phyloP scores from a whole-genome alignment of 1,140 invertebrate genomes.

The Trachymyrmex septentrionalis region DNA sequence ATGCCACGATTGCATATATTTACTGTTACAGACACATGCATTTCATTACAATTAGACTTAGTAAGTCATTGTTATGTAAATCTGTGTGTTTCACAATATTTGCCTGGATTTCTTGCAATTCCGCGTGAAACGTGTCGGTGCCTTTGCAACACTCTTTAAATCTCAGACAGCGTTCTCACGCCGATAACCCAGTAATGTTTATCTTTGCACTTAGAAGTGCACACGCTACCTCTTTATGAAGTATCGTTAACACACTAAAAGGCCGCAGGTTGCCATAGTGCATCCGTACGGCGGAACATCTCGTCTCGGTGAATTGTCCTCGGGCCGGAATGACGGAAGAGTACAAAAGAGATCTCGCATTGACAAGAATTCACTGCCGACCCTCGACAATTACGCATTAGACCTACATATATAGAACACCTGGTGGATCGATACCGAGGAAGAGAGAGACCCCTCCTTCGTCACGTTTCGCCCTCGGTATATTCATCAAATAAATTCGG shows the following conservation, averaged over 20 bases:
- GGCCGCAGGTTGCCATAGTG: slow-evolving; percentile 16
- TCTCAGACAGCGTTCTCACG: slow-evolving; percentile 29
- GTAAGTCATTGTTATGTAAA: slow-evolving; percentile 1
- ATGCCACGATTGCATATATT: not conserved
- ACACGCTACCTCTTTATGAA: not conserved
- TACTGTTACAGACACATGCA: not conserved
- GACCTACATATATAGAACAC: slow-evolving; percentile 53
- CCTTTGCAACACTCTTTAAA: slow-evolving; percentile 7
- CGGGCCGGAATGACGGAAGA: not conserved
- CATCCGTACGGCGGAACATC: not conserved
- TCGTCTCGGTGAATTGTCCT: slow-evolving; percentile 10
- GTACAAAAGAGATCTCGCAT: slow-evolving; percentile 58
- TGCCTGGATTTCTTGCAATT: not conserved
- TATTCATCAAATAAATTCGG: slow-evolving; percentile 51
- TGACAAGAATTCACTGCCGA: slow-evolving; percentile 59
- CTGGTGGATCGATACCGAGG: slow-evolving; percentile 57
- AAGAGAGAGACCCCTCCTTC: slow-evolving; percentile 37
- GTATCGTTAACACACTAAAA: slow-evolving; percentile 35
- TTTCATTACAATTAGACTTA: not conserved
- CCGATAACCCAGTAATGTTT: slow-evolving; percentile 25
- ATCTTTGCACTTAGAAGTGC: slow-evolving; percentile 35
- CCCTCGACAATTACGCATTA: slow-evolving; percentile 59
- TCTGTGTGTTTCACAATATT: slow-evolving; percentile 16
- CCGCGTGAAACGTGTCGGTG: not conserved
- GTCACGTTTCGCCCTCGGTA: slow-evolving; percentile 9